Conservation (phyloP, 1,140 invertebrate genomes). For the Dendrolimus punctatus region DNA sequence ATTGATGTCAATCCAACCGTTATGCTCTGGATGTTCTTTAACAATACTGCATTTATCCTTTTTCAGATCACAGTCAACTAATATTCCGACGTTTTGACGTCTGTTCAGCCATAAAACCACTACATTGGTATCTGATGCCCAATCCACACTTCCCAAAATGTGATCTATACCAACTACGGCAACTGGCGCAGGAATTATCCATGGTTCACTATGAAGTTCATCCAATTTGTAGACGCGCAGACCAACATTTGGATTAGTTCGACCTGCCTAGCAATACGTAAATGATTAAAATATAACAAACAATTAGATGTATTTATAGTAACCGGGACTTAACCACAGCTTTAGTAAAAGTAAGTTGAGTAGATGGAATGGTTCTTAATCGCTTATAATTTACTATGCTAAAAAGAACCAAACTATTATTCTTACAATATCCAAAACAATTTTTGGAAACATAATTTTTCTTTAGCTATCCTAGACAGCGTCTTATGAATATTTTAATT, state of each 20-base stretch:
- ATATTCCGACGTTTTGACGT: conserved; percentile 81
- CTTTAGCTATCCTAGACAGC: no score
- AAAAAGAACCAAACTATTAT: no score
- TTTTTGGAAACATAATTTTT: no score
- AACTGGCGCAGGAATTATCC: conserved; percentile 66
- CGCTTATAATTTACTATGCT: no score
- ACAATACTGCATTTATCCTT: conserved; percentile 62
- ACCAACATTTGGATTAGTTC: conserved; percentile 82
- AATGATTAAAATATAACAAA: no score
- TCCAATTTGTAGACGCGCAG: conserved; percentile 75
- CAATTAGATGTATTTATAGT: no score
- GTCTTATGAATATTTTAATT: no score
- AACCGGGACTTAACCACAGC: no score
- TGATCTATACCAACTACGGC: conserved; percentile 66
- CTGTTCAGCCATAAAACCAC: conserved; percentile 89
- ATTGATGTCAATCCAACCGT: conserved; percentile 62
- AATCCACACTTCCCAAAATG: conserved; percentile 78
- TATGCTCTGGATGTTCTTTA: conserved; percentile 50
- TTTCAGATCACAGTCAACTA: conserved; percentile 71
- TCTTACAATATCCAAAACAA: no score
- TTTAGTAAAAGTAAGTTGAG: no score
- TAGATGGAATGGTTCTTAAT: no score
- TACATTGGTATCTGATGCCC: conserved; percentile 81
- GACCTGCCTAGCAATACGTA: conserved; percentile 75
- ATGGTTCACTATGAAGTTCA: conserved; percentile 26